Base-by-base conservation (phyloP, 2,113 vertebrate genomes). In the Phylloscopus trochiloides region DNA sequence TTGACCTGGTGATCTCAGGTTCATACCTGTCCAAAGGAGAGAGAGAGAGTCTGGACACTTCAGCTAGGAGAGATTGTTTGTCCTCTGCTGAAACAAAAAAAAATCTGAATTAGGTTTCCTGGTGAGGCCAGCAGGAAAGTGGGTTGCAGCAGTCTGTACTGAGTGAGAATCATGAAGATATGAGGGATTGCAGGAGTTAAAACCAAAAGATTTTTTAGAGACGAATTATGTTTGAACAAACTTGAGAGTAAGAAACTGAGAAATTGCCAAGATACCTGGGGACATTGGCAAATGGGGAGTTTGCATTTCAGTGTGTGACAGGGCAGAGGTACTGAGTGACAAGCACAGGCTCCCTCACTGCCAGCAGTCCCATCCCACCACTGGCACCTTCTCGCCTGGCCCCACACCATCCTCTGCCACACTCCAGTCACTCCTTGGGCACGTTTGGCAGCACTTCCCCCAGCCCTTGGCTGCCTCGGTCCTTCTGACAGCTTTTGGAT, bases 381-480 rank as follows among this genome's bases (percentile, higher is more conserved):
- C 32, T 10, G 29, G 7, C 48, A 29, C 8, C 79, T 32, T 29
- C 42, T 7, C 10, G 8, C 47, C n/a, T 40, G 2, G 1, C 54
- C 50, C 67, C 79, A 12, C 29, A 22, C 12, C 50, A 20, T 7
- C 48, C 62, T 63, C 7, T 14, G 42, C 18, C 51, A 7, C 26
- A 38, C 31, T 34, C 34, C 6, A 47, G 32, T 2, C 2, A 1
- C 28, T 40, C 36, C 24, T 65, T 6, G 3, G 72, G 13, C 28
- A 38, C 63, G 3, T 48, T 40, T n/a, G n/a, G 17, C 57, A 18
- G 4, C 17, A 15, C 7, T 22, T 75, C 24, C 15, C 40, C 34
- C 32, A 11, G n/a, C 7, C 7, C 10, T 29, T 5, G 0, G 40
- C 13, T n/a, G 25, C 26, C 0, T 6, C 32, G 9, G 17, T 42